Evolutionary conservation across 2,797 vertebrate genomes (phyloP).

Genomic region (Carcharodon carcharias): DNA sequence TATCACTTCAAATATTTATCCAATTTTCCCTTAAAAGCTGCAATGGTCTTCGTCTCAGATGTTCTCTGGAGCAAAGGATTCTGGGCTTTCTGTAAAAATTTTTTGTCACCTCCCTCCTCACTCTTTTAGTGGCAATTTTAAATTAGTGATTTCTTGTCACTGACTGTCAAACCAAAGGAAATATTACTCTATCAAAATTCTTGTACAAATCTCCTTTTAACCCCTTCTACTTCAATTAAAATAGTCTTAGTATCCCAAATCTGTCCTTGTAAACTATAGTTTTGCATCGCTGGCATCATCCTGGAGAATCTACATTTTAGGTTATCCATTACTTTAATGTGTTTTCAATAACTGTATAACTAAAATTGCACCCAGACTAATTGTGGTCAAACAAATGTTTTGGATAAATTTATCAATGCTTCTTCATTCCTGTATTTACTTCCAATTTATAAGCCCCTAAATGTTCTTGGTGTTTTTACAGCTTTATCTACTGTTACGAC

Average conservation of each 20-base stretch:
- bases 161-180: neutral
- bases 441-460: neutral
- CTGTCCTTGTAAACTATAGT: neutral
- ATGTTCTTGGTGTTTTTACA: neutral
- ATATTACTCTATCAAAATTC: neutral
- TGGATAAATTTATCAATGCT: neutral
- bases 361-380: neutral
- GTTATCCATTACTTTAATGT: neutral
- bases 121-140: neutral
- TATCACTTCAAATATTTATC: neutral
- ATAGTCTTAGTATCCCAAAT: neutral
- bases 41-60: neutral
- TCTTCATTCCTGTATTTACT: neutral
- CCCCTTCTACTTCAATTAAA: neutral
- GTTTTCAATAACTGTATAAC: neutral
- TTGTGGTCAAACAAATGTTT: neutral
- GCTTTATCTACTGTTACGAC: neutral
- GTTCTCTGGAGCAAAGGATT: neutral
- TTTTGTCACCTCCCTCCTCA: neutral
- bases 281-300: neutral
- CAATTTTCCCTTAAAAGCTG: neutral
- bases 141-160: neutral
- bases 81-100: neutral
- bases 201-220: neutral
- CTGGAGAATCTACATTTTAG: neutral